phyloP scores from a whole-genome alignment of 1,140 invertebrate species.

The Chelonus insularis region DNA sequence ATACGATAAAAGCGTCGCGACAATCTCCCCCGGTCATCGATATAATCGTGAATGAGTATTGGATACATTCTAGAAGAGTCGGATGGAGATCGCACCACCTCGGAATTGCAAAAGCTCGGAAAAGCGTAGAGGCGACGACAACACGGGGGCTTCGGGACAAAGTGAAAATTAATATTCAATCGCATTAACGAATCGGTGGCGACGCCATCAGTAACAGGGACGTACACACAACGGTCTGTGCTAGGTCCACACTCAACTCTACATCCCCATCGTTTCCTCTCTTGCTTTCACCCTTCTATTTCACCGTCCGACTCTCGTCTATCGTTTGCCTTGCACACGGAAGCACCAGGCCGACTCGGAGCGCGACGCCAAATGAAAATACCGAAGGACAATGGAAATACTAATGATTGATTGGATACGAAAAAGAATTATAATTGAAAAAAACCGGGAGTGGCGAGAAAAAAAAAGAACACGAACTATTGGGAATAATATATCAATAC shows the following conservation, averaged over 20 bases:
- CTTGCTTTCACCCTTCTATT: neutral
- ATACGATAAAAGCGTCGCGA: neutral
- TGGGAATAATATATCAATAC: constrained; percentile 63
- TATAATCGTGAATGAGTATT: neutral
- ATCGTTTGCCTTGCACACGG: neutral
- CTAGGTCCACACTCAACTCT: neutral
- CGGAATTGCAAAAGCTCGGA: constrained; percentile 26
- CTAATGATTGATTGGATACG: constrained; percentile 63
- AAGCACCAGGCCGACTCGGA: constrained; percentile 37
- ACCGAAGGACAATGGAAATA: constrained; percentile 63
- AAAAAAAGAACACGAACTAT: constrained; percentile 56
- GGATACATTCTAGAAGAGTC: constrained; percentile 15
- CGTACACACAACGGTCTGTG: constrained; percentile 16
- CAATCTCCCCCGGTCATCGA: neutral
- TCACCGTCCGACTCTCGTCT: no score
- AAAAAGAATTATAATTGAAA: constrained; percentile 64
- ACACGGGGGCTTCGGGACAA: constrained; percentile 39
- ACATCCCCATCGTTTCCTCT: neutral
- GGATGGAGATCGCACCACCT: constrained; percentile 19
- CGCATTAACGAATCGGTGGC: constrained; percentile 58
- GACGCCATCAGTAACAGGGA: constrained; percentile 37
- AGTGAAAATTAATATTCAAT: constrained; percentile 59
- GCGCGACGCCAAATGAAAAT: constrained; percentile 61
- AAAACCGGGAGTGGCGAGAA: constrained; percentile 50
- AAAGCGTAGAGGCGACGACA: constrained; percentile 11